These are phyloP conservation scores for Ceratitis capitata DNA, from an alignment of 1,140 invertebrate species.

Conservation along the genomic window DNA sequence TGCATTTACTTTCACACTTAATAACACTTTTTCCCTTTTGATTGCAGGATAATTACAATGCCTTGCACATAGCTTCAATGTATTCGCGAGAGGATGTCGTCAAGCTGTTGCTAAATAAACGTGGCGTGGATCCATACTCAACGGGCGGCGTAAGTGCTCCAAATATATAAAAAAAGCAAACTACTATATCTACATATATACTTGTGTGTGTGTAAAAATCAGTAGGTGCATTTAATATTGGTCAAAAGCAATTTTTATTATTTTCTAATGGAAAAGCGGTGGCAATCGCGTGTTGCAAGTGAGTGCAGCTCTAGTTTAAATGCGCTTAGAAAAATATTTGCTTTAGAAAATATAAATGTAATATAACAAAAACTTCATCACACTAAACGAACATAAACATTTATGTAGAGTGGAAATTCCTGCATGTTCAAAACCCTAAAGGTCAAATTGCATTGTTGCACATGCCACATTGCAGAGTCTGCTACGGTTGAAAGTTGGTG, in stretches of 20 bases:
- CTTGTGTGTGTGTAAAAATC: not conserved
- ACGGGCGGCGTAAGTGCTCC: slow-evolving; percentile 86
- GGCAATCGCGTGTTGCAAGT: too few species aligned
- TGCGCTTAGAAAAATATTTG: not conserved
- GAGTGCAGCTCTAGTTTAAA: too few species aligned
- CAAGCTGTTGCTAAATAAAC: slow-evolving; percentile 86
- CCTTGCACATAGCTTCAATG: slow-evolving; percentile 91
- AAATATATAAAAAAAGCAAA: not conserved
- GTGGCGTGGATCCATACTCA: slow-evolving; percentile 89
- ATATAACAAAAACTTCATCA: not conserved
- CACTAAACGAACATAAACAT: not conserved
- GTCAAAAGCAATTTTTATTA: too few species aligned
- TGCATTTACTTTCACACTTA: not conserved
- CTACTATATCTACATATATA: not conserved
- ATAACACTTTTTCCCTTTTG: slow-evolving; percentile 48
- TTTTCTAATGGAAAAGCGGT: too few species aligned
- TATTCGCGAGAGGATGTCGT: slow-evolving; percentile 95
- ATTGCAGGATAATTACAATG: slow-evolving; percentile 92
- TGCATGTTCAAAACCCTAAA: slow-evolving; percentile 40
- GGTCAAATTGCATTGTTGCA: slow-evolving; percentile 37
- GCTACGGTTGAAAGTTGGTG: not conserved
- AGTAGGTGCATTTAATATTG: too few species aligned
- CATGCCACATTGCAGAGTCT: not conserved
- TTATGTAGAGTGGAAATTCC: slow-evolving; percentile 30
- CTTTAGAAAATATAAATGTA: not conserved